phyloP scores from a whole-genome alignment of 1,140 invertebrate species.

The Rhysida immarginata region DNA sequence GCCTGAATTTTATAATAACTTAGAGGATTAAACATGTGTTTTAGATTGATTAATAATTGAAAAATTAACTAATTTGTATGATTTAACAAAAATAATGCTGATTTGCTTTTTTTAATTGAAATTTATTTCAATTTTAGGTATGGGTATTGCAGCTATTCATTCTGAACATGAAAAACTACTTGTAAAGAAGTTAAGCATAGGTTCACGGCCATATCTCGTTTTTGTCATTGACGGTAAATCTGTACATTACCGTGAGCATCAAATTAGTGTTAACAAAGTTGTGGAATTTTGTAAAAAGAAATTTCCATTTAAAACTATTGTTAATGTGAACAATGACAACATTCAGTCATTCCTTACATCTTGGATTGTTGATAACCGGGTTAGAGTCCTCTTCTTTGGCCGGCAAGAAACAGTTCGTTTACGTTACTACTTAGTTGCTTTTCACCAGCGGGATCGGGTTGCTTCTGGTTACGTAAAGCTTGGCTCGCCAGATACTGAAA shows the following conservation, averaged over 20 bases:
- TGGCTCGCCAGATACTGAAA: slow-evolving; percentile 37
- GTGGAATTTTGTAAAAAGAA: slow-evolving; percentile 71
- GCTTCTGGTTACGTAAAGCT: slow-evolving; percentile 66
- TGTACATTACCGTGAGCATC: slow-evolving; percentile 59
- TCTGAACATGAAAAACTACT: slow-evolving; percentile 58
- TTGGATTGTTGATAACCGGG: slow-evolving; percentile 71
- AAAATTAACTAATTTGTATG: not conserved
- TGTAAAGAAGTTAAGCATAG: slow-evolving; percentile 56
- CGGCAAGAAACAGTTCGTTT: slow-evolving; percentile 54
- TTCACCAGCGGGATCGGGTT: slow-evolving; percentile 63
- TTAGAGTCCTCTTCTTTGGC: slow-evolving; percentile 76
- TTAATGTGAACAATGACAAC: slow-evolving; percentile 51
- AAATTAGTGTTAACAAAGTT: slow-evolving; percentile 58
- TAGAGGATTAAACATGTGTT: not conserved
- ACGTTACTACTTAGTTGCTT: slow-evolving; percentile 75
- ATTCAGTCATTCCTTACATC: slow-evolving; percentile 63
- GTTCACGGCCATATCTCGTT: slow-evolving; percentile 61
- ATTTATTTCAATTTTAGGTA: slow-evolving; percentile 18
- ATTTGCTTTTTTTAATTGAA: not conserved
- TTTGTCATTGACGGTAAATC: slow-evolving; percentile 64
- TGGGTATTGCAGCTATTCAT: slow-evolving; percentile 55
- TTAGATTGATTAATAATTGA: not conserved
- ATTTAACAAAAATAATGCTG: not conserved
- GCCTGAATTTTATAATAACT: not conserved
- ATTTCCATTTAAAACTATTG: slow-evolving; percentile 62